Evolutionary conservation across 2,888 invertebrate species (phyloP).

Genomic region (Piscicola geometra): DNA sequence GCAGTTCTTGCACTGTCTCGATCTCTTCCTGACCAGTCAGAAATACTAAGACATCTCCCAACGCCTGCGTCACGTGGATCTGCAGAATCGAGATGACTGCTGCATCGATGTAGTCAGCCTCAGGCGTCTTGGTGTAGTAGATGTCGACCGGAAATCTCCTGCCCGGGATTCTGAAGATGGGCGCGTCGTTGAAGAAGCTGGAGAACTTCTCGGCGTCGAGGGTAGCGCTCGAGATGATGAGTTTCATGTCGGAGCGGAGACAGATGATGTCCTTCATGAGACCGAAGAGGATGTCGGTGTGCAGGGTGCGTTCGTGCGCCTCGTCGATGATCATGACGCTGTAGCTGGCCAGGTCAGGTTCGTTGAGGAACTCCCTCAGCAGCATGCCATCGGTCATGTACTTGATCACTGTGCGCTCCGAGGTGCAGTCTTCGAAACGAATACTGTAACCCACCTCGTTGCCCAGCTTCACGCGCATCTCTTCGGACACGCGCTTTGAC

Average conservation of each 20-base stretch:
- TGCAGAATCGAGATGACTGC: slow-evolving; percentile 94
- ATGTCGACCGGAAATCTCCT: slow-evolving; percentile 94
- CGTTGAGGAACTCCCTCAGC: slow-evolving; percentile 90
- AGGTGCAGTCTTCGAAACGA: slow-evolving; percentile 97
- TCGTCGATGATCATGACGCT: slow-evolving; percentile 99
- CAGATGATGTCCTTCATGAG: slow-evolving; percentile 86
- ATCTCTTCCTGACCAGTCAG: slow-evolving; percentile 71
- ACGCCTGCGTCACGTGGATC: slow-evolving; percentile 93
- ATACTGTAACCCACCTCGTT: slow-evolving; percentile 69
- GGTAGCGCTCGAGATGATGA: slow-evolving; percentile 95
- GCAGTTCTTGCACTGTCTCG: slow-evolving; percentile 59
- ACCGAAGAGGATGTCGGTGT: slow-evolving; percentile 96
- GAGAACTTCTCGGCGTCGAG: slow-evolving; percentile 97
- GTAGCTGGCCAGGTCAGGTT: slow-evolving; percentile 90
- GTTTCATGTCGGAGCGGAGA: slow-evolving; percentile 82
- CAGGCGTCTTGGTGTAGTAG: slow-evolving; percentile 97
- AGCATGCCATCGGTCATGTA: slow-evolving; percentile 99
- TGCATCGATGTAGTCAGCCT: slow-evolving; percentile 97
- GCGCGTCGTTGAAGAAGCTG: slow-evolving; percentile 94
- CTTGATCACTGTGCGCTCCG: slow-evolving; percentile 89
- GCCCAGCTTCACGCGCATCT: slow-evolving; percentile 92
- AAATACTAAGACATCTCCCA: slow-evolving; percentile 92
- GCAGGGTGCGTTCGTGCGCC: slow-evolving; percentile 95
- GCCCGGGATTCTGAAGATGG: slow-evolving; percentile 96
- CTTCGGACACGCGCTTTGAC: slow-evolving; percentile 92